Percentiles rank a stretch among this genome's conserved stretches.
Conservation (phyloP, 2,888 invertebrate species). For the Phengaris alcon region DNA sequence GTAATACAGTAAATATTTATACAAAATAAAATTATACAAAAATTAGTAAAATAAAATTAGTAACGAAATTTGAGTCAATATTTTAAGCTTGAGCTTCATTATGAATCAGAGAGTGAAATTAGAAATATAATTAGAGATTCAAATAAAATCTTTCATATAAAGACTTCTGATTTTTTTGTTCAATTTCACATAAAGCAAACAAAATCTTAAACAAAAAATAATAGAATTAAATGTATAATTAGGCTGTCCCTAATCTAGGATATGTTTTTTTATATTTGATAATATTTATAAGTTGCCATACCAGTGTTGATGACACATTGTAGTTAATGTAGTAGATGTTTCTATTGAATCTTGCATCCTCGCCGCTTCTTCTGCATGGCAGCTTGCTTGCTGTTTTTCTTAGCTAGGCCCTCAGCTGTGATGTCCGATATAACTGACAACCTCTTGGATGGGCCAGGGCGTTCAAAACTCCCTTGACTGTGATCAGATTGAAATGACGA, state of each 20-base stretch:
- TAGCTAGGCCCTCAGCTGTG: conserved; percentile 67
- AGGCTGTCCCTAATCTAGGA: background rate
- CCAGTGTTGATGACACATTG: background rate
- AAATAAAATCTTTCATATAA: no score
- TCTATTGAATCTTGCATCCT: conserved; percentile 72
- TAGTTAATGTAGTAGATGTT: background rate
- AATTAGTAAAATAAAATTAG: no score
- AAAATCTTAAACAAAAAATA: conserved; percentile 27
- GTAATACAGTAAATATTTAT: conserved; percentile 1
- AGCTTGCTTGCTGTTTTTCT: conserved; percentile 67
- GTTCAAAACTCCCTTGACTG: conserved; percentile 44
- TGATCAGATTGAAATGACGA: conserved; percentile 60
- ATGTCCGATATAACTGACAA: conserved; percentile 73
- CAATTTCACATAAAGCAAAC: background rate
- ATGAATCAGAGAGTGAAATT: background rate
- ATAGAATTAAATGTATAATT: conserved; percentile 29
- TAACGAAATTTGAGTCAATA: background rate
- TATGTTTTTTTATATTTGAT: no score
- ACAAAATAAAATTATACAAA: conserved; percentile 9
- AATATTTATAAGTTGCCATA: background rate
- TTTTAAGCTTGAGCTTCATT: conserved; percentile 8
- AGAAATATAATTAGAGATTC: no score
- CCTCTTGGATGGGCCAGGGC: conserved; percentile 58
- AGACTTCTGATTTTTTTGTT: background rate
- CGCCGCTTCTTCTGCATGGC: conserved; percentile 65